Percentiles rank a stretch among this genome's conserved stretches.
These are phyloP conservation scores for Pitta sordida DNA, from an alignment of 2,113 vertebrate species.

Conservation along the genomic window DNA sequence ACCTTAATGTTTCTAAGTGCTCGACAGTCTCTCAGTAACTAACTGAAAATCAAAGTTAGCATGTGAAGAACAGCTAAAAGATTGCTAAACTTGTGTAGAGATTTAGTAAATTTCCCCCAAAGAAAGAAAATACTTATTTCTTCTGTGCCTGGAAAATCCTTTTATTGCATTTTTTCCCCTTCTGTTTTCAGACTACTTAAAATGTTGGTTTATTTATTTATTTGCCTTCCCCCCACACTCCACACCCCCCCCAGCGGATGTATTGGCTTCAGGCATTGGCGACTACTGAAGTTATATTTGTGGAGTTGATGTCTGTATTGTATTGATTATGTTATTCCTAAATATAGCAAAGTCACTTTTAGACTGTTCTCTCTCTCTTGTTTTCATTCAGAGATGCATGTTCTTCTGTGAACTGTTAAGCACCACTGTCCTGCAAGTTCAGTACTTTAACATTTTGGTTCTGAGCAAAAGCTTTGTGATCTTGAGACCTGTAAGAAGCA, in stretches of 20 bases:
- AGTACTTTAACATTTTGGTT: background rate
- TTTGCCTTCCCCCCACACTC: background rate
- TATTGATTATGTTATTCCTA: slow-evolving; percentile 57
- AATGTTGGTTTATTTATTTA: background rate
- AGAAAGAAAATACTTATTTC: background rate
- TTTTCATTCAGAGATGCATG: background rate
- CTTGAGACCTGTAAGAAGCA: background rate
- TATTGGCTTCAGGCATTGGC: slow-evolving; percentile 30
- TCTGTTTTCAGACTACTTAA: background rate
- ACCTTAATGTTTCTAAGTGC: background rate
- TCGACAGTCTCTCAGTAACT: background rate
- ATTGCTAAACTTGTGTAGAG: background rate
- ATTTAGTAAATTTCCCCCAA: background rate
- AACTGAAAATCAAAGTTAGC: background rate
- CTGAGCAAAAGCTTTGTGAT: background rate
- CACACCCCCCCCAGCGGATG: background rate
- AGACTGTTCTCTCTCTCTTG: background rate
- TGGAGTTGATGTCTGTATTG: slow-evolving; percentile 38
- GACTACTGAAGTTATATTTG: slow-evolving; percentile 8
- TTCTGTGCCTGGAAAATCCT: background rate
- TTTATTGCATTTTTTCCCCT: background rate
- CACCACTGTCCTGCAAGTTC: background rate
- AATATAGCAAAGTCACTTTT: slow-evolving; percentile 65
- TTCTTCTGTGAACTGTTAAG: background rate
- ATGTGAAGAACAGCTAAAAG: background rate